Conservation (phyloP, 2,888 invertebrate species). For the Cephonodes hylas region DNA sequence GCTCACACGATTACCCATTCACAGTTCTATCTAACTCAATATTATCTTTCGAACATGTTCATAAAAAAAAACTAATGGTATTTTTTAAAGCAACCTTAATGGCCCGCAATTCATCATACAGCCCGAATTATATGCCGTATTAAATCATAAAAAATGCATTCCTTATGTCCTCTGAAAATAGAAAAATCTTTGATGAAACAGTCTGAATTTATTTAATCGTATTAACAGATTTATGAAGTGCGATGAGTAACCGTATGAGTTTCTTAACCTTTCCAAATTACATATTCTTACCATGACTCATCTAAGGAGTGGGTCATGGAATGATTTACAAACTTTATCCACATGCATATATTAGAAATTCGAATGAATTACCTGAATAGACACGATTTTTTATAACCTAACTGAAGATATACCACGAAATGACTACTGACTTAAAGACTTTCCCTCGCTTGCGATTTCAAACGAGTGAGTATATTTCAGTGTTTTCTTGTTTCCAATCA, state of each 20-base stretch:
- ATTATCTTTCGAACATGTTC: too few species aligned
- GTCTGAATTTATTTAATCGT: constrained; percentile 11
- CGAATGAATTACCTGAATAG: too few species aligned
- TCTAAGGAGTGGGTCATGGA: not conserved
- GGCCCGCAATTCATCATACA: not conserved
- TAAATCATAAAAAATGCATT: not conserved
- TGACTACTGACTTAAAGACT: too few species aligned
- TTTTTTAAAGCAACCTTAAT: not conserved
- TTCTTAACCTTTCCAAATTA: constrained; percentile 16
- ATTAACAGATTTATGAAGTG: constrained; percentile 22
- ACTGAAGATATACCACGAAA: too few species aligned
- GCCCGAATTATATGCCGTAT: not conserved
- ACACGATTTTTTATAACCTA: too few species aligned
- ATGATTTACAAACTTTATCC: not conserved
- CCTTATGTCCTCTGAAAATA: constrained; percentile 14
- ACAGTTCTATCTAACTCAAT: too few species aligned
- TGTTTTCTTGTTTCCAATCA: too few species aligned
- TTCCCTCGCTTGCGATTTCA: too few species aligned
- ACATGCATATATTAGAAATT: too few species aligned
- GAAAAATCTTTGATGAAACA: constrained; percentile 22
- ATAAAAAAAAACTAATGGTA: too few species aligned
- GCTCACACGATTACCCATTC: too few species aligned
- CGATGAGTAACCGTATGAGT: constrained; percentile 17
- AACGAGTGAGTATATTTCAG: too few species aligned
- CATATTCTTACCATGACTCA: not conserved